These are phyloP conservation scores for Halichondria panicea DNA, from an alignment of 37 sponge, comb jelly and placozoan species.

Conservation along the genomic window DNA sequence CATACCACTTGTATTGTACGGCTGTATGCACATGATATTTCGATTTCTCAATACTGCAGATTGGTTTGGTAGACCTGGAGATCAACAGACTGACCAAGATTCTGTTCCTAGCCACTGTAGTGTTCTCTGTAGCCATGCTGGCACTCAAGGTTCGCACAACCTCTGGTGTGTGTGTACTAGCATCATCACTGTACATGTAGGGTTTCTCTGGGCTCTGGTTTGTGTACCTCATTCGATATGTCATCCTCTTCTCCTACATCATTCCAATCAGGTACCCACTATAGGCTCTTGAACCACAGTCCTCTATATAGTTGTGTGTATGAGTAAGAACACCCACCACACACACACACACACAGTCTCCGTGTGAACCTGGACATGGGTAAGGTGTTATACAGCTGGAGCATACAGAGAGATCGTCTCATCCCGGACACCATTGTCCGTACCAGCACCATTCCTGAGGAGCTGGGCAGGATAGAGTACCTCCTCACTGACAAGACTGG, in stretches of 20 bases:
- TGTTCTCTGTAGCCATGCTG: conserved; percentile 63
- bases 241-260: conserved; percentile 94
- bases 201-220: conserved; percentile 78
- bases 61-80: conserved; percentile 87
- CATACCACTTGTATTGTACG: not conserved
- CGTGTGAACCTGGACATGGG: conserved; percentile 95
- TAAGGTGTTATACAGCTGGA: conserved; percentile 88
- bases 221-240: conserved; percentile 75
- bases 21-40: not conserved
- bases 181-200: conserved; percentile 17
- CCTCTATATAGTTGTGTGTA: not conserved
- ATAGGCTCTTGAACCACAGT: not conserved
- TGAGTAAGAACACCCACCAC: not conserved
- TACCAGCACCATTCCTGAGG: conserved; percentile 95
- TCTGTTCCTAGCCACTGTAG: conserved; percentile 77
- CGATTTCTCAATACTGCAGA: conserved; percentile 26
- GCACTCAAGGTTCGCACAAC: conserved; percentile 62
- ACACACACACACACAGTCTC: conserved; percentile 39
- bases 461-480: conserved; percentile 88
- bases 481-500: conserved; percentile 93
- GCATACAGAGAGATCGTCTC: conserved; percentile 78
- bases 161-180: conserved; percentile 2
- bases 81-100: conserved; percentile 93
- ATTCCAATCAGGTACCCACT: conserved; percentile 89
- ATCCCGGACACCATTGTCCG: conserved; percentile 91